phyloP scores from a whole-genome alignment of 2,888 invertebrate species.

The Chrysolina oricalcia region DNA sequence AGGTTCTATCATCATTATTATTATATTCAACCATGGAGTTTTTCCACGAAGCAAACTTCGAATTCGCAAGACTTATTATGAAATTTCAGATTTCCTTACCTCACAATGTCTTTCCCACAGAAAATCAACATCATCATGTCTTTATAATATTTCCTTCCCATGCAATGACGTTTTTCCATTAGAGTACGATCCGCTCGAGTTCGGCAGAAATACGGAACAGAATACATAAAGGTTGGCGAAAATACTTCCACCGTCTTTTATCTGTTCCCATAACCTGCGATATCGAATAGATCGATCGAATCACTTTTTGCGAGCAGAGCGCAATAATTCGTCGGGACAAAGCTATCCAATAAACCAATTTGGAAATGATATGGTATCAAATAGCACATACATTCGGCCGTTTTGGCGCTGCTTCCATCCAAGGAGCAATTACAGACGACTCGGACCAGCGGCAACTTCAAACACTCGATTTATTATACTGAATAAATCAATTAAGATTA shows the following conservation, averaged over 20 bases:
- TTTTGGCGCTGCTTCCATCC: conserved; percentile 14
- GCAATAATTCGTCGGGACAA: not conserved
- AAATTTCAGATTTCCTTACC: too few species aligned
- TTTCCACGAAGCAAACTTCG: too few species aligned
- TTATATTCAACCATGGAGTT: too few species aligned
- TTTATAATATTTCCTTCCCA: too few species aligned
- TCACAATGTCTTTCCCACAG: too few species aligned
- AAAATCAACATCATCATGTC: too few species aligned
- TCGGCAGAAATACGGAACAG: not conserved
- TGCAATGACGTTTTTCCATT: not conserved
- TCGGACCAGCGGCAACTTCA: conserved; percentile 59
- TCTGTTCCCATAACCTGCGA: conserved; percentile 2
- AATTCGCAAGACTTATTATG: too few species aligned
- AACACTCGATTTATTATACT: conserved; percentile 63
- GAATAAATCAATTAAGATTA: conserved; percentile 65
- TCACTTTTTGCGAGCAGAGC: not conserved
- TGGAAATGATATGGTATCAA: conserved; percentile 10
- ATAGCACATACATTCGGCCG: conserved; percentile 15
- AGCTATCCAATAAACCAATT: conserved; percentile 8
- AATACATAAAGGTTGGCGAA: not conserved
- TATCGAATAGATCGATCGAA: not conserved
- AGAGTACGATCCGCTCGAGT: not conserved
- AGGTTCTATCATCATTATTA: too few species aligned
- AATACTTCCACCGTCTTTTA: not conserved
- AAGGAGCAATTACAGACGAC: conserved; percentile 24